Evolutionary conservation across 2,113 vertebrate species (phyloP).

Genomic region (Callithrix jacchus): DNA sequence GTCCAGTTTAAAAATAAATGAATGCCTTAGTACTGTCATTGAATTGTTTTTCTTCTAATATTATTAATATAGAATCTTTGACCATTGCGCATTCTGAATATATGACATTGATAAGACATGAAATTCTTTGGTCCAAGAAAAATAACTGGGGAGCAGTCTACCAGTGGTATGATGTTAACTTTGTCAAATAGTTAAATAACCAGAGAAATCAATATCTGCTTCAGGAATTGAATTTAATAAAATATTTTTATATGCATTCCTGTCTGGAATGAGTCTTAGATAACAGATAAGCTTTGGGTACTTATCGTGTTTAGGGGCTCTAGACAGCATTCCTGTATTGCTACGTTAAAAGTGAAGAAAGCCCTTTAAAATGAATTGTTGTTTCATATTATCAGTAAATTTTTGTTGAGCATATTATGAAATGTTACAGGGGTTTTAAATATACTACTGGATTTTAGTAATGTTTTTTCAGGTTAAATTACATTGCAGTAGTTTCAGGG

Average conservation of each 20-base stretch:
- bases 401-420: not conserved
- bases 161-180: not conserved
- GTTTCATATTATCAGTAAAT: not conserved
- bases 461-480: not conserved
- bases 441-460: not conserved
- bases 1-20: not conserved
- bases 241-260: not conserved
- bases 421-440: not conserved
- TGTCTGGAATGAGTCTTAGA: not conserved
- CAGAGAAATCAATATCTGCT: not conserved
- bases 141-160: not conserved
- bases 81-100: not conserved
- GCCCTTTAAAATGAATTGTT: not conserved
- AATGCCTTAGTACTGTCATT: not conserved
- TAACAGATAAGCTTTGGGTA: not conserved
- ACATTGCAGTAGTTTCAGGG: not conserved
- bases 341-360: not conserved
- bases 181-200: not conserved
- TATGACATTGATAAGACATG: not conserved
- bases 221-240: not conserved
- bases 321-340: not conserved
- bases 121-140: not conserved
- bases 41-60: not conserved
- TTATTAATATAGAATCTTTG: not conserved
- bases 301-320: not conserved